phyloP scores from a whole-genome alignment of 2,797 vertebrate species.

The Tauraco hartlaubi region DNA sequence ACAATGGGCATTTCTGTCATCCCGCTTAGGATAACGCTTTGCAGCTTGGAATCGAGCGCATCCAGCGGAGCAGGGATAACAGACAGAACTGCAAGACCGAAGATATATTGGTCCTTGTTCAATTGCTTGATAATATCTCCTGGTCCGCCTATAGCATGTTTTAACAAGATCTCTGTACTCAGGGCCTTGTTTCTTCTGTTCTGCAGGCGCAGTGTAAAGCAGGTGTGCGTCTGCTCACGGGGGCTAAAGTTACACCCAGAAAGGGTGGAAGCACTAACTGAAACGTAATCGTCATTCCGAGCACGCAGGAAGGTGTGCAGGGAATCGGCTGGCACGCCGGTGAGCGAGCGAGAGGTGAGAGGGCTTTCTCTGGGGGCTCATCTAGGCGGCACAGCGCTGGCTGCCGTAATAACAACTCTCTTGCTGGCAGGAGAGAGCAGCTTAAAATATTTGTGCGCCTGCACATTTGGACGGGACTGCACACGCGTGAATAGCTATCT shows the following conservation, averaged over 20 bases:
- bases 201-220: neutral
- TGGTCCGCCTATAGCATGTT: constrained; percentile 2
- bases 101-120: neutral
- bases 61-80: neutral
- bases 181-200: constrained; percentile 18
- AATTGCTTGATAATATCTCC: constrained; percentile 42
- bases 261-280: neutral
- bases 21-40: neutral
- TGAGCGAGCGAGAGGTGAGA: neutral
- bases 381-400: neutral
- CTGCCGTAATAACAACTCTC: constrained; percentile 27
- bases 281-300: neutral
- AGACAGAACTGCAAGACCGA: neutral
- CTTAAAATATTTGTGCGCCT: constrained; percentile 24
- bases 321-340: neutral
- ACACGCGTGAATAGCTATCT: neutral
- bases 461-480: neutral
- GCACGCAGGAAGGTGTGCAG: neutral
- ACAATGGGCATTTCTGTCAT: neutral
- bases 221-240: constrained; percentile 2
- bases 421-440: constrained; percentile 1
- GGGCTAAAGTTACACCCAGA: constrained; percentile 23
- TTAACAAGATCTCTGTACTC: constrained; percentile 26
- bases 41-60: neutral
- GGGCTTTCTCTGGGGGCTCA: constrained; percentile 36